Evolutionary conservation across 2,888 invertebrate species (phyloP).

Genomic region (Octonoba sinensis): DNA sequence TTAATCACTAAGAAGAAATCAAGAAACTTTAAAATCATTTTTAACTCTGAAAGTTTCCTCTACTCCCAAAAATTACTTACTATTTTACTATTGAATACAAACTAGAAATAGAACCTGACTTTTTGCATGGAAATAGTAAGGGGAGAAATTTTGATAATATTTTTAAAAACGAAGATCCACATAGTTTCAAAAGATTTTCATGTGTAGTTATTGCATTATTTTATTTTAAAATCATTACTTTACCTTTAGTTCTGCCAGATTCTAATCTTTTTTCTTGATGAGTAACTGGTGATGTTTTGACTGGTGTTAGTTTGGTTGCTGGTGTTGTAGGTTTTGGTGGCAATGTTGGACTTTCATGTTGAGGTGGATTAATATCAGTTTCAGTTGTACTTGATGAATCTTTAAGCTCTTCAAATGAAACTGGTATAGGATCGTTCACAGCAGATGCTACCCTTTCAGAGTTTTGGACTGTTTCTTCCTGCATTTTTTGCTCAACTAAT

Average conservation of each 20-base stretch:
- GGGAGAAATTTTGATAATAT: no score
- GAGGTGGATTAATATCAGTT: not conserved
- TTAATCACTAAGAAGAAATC: no score
- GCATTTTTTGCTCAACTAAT: constrained; percentile 18
- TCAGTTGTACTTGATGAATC: not conserved
- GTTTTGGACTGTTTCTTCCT: constrained; percentile 1
- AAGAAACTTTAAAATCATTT: no score
- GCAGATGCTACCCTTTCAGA: not conserved
- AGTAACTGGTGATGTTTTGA: constrained; percentile 21
- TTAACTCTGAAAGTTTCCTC: no score
- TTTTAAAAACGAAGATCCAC: no score
- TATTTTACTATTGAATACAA: no score
- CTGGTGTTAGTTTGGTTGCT: constrained; percentile 26
- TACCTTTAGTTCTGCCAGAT: constrained; percentile 52
- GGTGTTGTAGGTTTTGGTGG: constrained; percentile 30
- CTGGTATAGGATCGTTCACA: not conserved
- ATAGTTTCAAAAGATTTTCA: no score
- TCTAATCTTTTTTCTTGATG: constrained; percentile 40
- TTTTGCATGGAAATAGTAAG: no score
- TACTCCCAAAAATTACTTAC: no score
- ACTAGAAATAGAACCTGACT: no score
- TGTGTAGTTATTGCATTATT: no score
- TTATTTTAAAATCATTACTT: not conserved
- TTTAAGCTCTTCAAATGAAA: not conserved
- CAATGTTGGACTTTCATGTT: constrained; percentile 3